Base-by-base conservation (phyloP, 2,113 vertebrate species). In the Pachypanchax playfairii region DNA sequence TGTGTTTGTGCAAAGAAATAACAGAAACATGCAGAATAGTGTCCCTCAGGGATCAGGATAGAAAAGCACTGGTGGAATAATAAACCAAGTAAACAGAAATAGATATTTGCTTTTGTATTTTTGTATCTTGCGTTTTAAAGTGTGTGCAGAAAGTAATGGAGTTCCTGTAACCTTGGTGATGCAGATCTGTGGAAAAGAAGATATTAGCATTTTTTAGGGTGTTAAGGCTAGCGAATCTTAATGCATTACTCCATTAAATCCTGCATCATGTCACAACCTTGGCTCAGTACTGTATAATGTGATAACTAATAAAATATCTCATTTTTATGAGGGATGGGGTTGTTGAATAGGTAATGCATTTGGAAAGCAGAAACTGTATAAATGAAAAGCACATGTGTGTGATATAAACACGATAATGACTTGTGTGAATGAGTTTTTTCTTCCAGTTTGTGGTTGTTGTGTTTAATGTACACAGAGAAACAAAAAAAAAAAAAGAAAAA, bases 191-290 rank as follows among this genome's bases (percentile, higher is more conserved):
- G 53, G 24, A 79, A 76, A 75, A 76, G 63, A 55, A 74, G 43
- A 80, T 75, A 70, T 77, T 15, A 73, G 58, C 2, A 29, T 65
- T 75, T 70, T 77, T 63, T 33, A 64, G 42, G 57, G 13, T 25
- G 62, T 6, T 1, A 50, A 52, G 42, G 62, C 9, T 68, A 29
- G 22, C 68, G 58, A 59, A 74, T 49, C 47, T 66, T 46, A 57
- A 44, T 74, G 68, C 79, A 84, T 77, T 82, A 83, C 79, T 73
- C 69, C 71, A 79, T 83, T 85, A 78, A 85, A 87, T 62, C 86
- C 66, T 39, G 62, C 35, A 73, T 68, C 76, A 62, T 59, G 50
- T 21, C 55, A n/a, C 5, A 54, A 80, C 86, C 81, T 81, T 80
- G 72, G 71, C 64, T 87, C 73, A 73, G 81, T 85, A 57, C 65